Percentiles rank a stretch among this genome's conserved stretches.
Conservation (phyloP, 2,113 vertebrate species). For the Phasianus colchicus region DNA sequence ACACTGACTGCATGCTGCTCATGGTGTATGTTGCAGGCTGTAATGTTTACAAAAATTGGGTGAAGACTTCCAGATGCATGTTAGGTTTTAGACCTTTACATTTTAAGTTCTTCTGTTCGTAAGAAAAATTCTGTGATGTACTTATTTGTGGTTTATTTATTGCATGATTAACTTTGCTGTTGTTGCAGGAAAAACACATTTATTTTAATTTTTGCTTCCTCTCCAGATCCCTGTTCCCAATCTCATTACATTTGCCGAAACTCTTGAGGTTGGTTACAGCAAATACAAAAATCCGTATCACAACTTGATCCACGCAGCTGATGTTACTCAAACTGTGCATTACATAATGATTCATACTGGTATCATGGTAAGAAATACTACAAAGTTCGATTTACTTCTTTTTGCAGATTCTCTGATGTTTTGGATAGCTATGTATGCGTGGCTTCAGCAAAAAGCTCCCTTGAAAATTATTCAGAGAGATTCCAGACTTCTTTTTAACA, state of each 20-base stretch:
- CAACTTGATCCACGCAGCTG: slow-evolving; percentile 96
- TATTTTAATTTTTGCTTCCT: slow-evolving; percentile 50
- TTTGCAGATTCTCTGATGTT: slow-evolving; percentile 8
- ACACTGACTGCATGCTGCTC: neutral
- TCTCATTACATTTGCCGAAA: slow-evolving; percentile 94
- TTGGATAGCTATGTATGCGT: neutral
- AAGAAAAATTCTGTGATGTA: neutral
- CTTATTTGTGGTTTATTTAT: neutral
- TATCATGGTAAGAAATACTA: slow-evolving; percentile 87
- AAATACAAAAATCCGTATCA: slow-evolving; percentile 98
- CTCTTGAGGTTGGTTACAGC: slow-evolving; percentile 96
- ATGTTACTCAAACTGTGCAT: slow-evolving; percentile 98
- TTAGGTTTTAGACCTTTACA: neutral
- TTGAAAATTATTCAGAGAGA: neutral
- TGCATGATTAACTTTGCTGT: neutral
- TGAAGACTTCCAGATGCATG: neutral
- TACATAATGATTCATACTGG: slow-evolving; percentile 97
- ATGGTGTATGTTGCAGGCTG: neutral
- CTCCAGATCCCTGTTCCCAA: slow-evolving; percentile 93
- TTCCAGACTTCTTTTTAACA: neutral
- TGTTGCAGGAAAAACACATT: neutral
- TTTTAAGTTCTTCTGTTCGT: neutral
- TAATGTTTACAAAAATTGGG: neutral
- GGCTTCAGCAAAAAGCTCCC: neutral
- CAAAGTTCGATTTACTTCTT: neutral